Conservation (phyloP, 2,113 vertebrate species). For the Hirundichthys speculiger region DNA sequence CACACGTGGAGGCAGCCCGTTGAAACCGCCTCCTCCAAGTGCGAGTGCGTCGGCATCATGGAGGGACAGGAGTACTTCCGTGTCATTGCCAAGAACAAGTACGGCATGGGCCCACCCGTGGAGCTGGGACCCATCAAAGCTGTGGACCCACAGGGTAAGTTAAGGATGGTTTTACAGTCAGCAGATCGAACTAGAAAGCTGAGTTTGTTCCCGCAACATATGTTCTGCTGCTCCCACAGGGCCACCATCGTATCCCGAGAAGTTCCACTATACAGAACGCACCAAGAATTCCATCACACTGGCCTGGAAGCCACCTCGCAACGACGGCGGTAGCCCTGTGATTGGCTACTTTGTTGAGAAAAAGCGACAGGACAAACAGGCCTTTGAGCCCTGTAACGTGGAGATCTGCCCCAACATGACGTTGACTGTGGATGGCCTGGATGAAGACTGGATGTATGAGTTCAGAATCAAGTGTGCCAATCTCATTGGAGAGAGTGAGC, state of each 20-base stretch:
- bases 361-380: constrained; percentile 88
- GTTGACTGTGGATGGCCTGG: constrained; percentile 89
- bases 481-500: constrained; percentile 92
- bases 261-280: constrained; percentile 94
- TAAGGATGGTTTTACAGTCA: not conserved
- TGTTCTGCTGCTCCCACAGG: constrained; percentile 70
- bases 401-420: constrained; percentile 86
- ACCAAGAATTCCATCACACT: constrained; percentile 91
- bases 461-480: constrained; percentile 97
- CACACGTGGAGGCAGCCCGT: constrained; percentile 94
- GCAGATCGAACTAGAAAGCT: not conserved
- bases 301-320: constrained; percentile 94
- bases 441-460: constrained; percentile 94
- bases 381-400: constrained; percentile 90
- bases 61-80: constrained; percentile 97
- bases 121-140: constrained; percentile 91
- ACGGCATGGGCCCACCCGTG: constrained; percentile 89
- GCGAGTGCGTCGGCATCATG: constrained; percentile 93
- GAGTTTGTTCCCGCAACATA: not conserved
- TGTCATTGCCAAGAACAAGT: constrained; percentile 96
- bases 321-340: constrained; percentile 93
- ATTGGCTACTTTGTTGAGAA: constrained; percentile 96
- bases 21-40: constrained; percentile 93
- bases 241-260: constrained; percentile 93
- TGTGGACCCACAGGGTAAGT: constrained; percentile 92